These are phyloP conservation scores for Bombycilla garrulus DNA, from an alignment of 2,113 vertebrate genomes.

Conservation along the genomic window DNA sequence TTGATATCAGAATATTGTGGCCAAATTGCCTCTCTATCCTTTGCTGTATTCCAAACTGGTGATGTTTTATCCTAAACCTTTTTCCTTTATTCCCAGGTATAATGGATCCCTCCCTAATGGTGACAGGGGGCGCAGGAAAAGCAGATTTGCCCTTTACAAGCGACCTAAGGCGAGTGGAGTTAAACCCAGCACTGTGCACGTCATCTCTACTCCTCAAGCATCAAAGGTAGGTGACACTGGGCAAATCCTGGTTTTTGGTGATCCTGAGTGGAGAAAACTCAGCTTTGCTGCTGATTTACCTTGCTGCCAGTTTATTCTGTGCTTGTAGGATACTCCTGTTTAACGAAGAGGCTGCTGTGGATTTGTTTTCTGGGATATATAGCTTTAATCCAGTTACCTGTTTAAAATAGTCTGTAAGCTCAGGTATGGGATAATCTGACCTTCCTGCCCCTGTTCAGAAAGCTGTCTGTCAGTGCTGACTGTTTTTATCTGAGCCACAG, in stretches of 20 bases:
- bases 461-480: background rate
- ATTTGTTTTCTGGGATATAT: background rate
- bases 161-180: conserved; percentile 91
- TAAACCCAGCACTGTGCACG: conserved; percentile 92
- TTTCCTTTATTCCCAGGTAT: conserved; percentile 77
- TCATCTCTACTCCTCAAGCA: conserved; percentile 91
- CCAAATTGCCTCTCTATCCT: background rate
- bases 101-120: conserved; percentile 96
- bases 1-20: background rate
- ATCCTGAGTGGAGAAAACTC: background rate
- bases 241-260: background rate
- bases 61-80: background rate
- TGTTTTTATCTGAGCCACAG: background rate
- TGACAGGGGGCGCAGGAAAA: conserved; percentile 94
- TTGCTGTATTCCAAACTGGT: background rate
- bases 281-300: background rate
- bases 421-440: background rate
- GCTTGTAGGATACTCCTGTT: background rate
- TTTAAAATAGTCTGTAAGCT: background rate
- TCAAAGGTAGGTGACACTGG: conserved; percentile 83
- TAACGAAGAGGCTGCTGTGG: background rate
- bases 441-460: background rate
- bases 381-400: background rate
- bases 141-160: conserved; percentile 93
- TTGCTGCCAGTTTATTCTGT: background rate